A percentile compares a stretch with the other conserved stretches of the same genome.
Conservation (phyloP, 2,797 vertebrate species). For the Siniperca obscura region DNA sequence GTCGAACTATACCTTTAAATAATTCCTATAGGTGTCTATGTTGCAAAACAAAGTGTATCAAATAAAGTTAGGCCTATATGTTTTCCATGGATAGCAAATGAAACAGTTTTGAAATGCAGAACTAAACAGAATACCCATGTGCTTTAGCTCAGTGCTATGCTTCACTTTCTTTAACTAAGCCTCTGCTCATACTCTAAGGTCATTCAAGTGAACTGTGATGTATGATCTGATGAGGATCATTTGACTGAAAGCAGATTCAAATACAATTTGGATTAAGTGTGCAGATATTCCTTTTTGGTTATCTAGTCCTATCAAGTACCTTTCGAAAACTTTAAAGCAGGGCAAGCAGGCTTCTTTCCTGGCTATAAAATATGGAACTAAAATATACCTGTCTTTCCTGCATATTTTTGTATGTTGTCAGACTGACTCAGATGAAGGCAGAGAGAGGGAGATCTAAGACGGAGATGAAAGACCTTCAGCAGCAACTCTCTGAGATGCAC, state of each 20-base stretch:
- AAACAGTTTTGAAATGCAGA: background rate
- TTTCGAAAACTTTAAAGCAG: background rate
- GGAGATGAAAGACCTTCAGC: conserved; percentile 94
- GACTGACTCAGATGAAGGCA: conserved; percentile 91
- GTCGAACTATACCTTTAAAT: background rate
- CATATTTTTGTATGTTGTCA: conserved; percentile 59
- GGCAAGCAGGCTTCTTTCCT: background rate
- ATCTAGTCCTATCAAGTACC: conserved; percentile 13
- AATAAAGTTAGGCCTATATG: background rate
- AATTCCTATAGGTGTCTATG: background rate
- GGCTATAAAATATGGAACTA: background rate
- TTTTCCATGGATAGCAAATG: background rate
- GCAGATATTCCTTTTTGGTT: conserved; percentile 11
- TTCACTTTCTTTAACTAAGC: conserved; percentile 7
- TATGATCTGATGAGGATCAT: conserved; percentile 41
- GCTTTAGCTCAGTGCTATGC: background rate
- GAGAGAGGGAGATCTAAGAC: conserved; percentile 91
- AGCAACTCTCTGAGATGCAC: conserved; percentile 98
- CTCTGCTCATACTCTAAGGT: conserved; percentile 32
- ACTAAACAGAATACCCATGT: background rate
- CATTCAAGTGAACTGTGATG: conserved; percentile 49
- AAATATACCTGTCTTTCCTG: background rate
- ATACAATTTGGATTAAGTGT: conserved; percentile 44
- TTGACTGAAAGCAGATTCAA: conserved; percentile 28
- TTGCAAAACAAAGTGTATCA: background rate